Evolutionary conservation across 2,888 invertebrate genomes (phyloP).

Genomic region (Melieria crassipennis): DNA sequence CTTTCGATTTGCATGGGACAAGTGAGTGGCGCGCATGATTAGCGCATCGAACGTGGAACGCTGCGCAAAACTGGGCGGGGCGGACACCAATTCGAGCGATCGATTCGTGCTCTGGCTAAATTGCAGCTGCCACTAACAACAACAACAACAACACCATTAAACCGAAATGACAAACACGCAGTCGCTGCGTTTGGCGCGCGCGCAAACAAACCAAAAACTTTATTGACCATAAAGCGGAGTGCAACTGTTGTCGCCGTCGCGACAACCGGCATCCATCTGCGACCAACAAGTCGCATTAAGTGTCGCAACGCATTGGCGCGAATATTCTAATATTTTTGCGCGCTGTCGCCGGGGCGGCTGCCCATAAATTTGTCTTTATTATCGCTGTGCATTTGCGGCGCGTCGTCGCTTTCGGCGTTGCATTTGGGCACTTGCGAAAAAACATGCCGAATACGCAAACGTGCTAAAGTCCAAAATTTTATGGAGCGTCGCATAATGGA

Average conservation of each 20-base stretch:
- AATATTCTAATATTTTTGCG: no score
- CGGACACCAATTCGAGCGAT: no score
- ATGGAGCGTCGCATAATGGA: slow-evolving; percentile 32
- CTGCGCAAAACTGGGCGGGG: background rate
- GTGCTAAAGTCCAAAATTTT: slow-evolving; percentile 42
- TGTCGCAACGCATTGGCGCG: no score
- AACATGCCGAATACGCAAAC: slow-evolving; percentile 34
- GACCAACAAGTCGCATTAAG: no score
- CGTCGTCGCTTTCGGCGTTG: slow-evolving; percentile 4
- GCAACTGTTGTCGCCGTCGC: background rate
- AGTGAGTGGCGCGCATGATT: slow-evolving; percentile 2
- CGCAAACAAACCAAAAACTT: slow-evolving; percentile 1
- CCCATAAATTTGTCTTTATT: no score
- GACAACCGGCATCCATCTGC: no score
- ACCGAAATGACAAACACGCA: no score
- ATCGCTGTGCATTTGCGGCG: background rate
- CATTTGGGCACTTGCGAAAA: slow-evolving; percentile 7
- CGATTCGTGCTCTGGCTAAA: no score
- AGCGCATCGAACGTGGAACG: background rate
- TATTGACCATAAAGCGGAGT: background rate
- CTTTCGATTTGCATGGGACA: slow-evolving; percentile 24
- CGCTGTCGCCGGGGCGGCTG: no score
- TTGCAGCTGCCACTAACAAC: no score
- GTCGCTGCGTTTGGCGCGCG: no score
- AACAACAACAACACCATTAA: no score